Conservation (phyloP, 2,113 vertebrate species). For the Addax nasomaculatus region DNA sequence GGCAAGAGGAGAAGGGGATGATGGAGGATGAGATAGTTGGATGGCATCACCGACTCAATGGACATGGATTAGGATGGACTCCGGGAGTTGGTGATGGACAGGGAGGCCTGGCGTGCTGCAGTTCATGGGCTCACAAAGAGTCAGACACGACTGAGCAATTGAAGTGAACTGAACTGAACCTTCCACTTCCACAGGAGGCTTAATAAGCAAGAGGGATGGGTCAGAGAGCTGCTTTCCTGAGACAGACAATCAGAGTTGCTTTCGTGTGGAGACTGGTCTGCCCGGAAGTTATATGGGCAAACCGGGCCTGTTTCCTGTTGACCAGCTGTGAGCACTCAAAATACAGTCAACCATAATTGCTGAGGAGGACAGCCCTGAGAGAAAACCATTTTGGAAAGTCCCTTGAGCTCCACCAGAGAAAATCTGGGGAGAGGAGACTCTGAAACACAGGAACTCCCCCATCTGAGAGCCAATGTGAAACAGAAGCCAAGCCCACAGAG, state of each 20-base stretch:
- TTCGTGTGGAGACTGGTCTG: fast-evolving
- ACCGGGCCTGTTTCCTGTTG: neutral
- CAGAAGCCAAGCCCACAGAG: neutral
- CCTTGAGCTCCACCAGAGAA: neutral
- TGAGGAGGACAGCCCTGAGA: neutral
- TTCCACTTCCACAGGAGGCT: neutral
- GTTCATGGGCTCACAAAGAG: neutral
- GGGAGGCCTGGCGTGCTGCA: fast-evolving
- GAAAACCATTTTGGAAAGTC: neutral
- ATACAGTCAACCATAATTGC: neutral
- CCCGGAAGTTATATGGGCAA: neutral
- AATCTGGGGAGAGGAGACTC: neutral
- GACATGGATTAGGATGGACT: neutral
- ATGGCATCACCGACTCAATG: neutral
- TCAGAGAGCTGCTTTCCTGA: neutral
- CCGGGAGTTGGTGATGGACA: neutral
- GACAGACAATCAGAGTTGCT: neutral
- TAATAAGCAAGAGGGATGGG: neutral
- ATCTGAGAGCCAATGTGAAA: neutral
- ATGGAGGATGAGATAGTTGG: neutral
- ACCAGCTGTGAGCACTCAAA: neutral
- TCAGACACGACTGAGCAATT: neutral
- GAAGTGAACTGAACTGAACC: neutral
- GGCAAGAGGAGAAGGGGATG: neutral
- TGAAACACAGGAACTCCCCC: neutral